Evolutionary conservation across 2,113 vertebrate genomes (phyloP).

Genomic region (Clarias batrachus): DNA sequence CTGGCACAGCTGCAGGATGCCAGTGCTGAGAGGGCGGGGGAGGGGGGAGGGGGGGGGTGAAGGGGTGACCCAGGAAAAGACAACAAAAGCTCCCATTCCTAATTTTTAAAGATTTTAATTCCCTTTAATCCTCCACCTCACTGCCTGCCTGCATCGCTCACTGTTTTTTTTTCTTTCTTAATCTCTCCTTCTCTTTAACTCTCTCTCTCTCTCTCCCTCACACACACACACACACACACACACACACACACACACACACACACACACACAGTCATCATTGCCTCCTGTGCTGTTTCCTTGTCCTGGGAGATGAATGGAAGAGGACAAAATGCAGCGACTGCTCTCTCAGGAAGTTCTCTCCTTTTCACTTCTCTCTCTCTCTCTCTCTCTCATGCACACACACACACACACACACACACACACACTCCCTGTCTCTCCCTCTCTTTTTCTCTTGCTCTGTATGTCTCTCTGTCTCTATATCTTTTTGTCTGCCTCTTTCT

Average conservation of each 20-base stretch:
- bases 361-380: conserved; percentile 18
- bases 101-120: conserved; percentile 71
- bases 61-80: conserved; percentile 69
- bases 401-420: no score
- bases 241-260: conserved; percentile 1
- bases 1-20: conserved; percentile 81
- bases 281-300: conserved; percentile 23
- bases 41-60: conserved; percentile 25
- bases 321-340: conserved; percentile 35
- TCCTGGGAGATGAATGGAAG: conserved; percentile 40
- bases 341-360: conserved; percentile 38
- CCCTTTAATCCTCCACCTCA: conserved; percentile 72
- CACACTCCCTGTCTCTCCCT: no score
- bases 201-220: conserved; percentile 40
- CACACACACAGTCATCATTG: conserved; percentile 5
- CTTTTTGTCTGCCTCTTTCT: neutral
- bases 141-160: conserved; percentile 59
- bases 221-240: conserved; percentile 2
- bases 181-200: conserved; percentile 27
- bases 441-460: neutral
- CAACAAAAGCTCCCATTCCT: conserved; percentile 72
- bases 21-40: conserved; percentile 66
- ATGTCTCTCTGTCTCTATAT: no score
- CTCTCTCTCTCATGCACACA: neutral
- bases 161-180: conserved; percentile 36